Conservation (phyloP, 1,140 invertebrate genomes). For the Neodiprion lecontei region DNA sequence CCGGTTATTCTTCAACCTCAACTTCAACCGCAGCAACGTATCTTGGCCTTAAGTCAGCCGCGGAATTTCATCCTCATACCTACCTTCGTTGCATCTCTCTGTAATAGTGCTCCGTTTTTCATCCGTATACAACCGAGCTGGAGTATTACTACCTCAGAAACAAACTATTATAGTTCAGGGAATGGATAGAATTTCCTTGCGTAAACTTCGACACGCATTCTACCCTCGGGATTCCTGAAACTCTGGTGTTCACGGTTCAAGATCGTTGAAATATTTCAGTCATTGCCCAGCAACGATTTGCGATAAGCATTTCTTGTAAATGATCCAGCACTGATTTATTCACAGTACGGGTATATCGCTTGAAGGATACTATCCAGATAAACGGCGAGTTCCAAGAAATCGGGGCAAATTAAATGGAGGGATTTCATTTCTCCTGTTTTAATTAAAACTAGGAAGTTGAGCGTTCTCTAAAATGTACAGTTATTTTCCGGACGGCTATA, state of each 20-base stretch:
- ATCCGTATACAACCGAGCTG: background rate
- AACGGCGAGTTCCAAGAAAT: background rate
- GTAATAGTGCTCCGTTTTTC: background rate
- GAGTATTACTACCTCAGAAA: background rate
- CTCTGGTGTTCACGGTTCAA: background rate
- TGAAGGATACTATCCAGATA: background rate
- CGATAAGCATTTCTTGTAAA: no score
- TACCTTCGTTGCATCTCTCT: background rate
- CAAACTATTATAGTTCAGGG: background rate
- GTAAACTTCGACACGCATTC: background rate
- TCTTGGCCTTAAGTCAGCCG: no score
- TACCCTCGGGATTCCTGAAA: background rate
- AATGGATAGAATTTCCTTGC: background rate
- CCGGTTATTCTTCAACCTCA: background rate
- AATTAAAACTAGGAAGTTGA: conserved; percentile 1
- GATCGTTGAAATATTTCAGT: background rate
- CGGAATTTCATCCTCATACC: background rate
- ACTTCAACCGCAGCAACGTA: background rate
- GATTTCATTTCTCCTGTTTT: background rate
- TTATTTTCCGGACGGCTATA: background rate
- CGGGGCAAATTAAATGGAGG: background rate
- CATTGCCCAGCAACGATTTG: background rate
- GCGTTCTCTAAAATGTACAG: background rate
- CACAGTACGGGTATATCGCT: background rate
- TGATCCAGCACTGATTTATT: no score